A percentile compares a stretch with the other conserved stretches of the same genome.
Conservation (phyloP, 2,888 invertebrate species). For the Scrobipalpa costella region DNA sequence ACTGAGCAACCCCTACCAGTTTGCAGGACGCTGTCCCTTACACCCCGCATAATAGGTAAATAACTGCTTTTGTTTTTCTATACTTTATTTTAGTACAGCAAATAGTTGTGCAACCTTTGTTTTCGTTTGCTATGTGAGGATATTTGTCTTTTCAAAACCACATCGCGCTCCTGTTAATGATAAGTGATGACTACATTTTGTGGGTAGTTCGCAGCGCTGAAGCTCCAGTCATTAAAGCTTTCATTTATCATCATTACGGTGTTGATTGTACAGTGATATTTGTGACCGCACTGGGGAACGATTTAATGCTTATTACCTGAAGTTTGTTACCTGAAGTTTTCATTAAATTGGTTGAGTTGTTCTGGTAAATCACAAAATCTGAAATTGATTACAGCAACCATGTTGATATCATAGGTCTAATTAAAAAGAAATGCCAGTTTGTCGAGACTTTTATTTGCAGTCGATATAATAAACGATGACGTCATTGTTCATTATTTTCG, state of each 20-base stretch:
- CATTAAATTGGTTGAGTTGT: no score
- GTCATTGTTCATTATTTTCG: no score
- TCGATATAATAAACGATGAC: no score
- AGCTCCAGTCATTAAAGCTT: constrained; percentile 22
- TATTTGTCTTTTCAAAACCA: constrained; percentile 8
- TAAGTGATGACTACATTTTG: constrained; percentile 19
- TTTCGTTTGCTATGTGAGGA: not conserved
- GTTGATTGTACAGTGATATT: constrained; percentile 23
- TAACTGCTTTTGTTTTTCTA: not conserved
- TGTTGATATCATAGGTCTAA: no score
- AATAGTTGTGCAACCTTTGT: not conserved
- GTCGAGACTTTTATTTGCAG: no score
- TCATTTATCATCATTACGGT: constrained; percentile 23
- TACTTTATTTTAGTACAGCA: no score
- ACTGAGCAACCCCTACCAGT: no score
- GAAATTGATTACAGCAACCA: no score
- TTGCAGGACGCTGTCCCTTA: no score
- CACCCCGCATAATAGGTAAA: no score
- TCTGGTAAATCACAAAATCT: no score
- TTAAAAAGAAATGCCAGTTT: no score
- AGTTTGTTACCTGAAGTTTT: not conserved
- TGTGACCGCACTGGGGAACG: constrained; percentile 37
- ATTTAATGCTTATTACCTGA: constrained; percentile 42
- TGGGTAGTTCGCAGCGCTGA: constrained; percentile 20
- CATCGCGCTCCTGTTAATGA: constrained; percentile 3